Base-by-base conservation (phyloP, 2,797 vertebrate species). In the Simalia tracyae region DNA sequence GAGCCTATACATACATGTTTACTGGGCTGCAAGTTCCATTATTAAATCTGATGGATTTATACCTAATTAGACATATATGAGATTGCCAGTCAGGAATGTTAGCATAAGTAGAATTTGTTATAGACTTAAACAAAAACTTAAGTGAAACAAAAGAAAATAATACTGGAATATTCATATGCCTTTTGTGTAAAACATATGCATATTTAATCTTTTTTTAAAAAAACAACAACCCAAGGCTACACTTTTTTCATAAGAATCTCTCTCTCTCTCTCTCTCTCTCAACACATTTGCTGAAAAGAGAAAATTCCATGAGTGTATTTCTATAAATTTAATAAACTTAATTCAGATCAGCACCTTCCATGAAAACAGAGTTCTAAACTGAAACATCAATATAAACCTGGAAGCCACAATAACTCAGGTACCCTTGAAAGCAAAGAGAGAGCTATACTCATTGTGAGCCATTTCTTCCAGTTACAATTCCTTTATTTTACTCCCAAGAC, bases 61-160 rank as follows among this genome's bases (percentile, higher is more conserved):
- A 36, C 31, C 86, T 87, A 10, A 87, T 24, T 42, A 61, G 56
- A 22, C 9, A 36, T 36, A 81, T 46, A 81, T 26, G 12, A 54
- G 15, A 60, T 24, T 36, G 0, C 60, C 9, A 46, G 76, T 81
- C 3, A 4, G 2, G 24, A 19, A 60, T 81, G 4, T 11, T 46
- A 81, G 19, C 24, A 22, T 81, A 46, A 81, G 24, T 81, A 46
- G 1, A 81, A 81, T 46, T 36, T 89, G 50, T 93, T 64, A 31
- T 9, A 87, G 64, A 68, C 4, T 92, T 87, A 92, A 0, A 93
- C 92, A 96, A 96, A 93, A 3, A 50, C 89, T 87, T 91, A 95
- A 89, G 95, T 93, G 9, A 31, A 68, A 94, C 92, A 95, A 63
- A 54, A 66, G 91, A 72, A 96, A 96, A 95, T 61, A 90, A 87